Evolutionary conservation across 1,140 invertebrate genomes (phyloP).

Genomic region (Chrysopa pallens): DNA sequence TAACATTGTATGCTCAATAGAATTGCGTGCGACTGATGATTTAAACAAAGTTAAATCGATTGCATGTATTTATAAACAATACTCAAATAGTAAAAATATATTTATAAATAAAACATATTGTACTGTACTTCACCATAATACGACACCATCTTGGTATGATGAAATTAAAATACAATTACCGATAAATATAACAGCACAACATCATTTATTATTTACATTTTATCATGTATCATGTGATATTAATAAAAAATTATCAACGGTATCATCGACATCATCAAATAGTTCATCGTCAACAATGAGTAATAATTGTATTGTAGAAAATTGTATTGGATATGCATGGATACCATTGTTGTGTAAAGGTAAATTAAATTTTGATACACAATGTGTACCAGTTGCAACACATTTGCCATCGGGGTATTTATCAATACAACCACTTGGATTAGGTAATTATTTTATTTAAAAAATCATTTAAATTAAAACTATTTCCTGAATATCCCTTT

Average conservation of each 20-base stretch:
- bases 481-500: not conserved
- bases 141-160: constrained; percentile 65
- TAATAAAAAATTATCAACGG: constrained; percentile 59
- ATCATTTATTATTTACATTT: constrained; percentile 79
- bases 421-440: constrained; percentile 68
- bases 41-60: constrained; percentile 10
- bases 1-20: constrained; percentile 79
- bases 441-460: constrained; percentile 41
- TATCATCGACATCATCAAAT: constrained; percentile 6
- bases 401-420: constrained; percentile 75
- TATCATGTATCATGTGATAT: constrained; percentile 77
- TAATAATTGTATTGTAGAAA: constrained; percentile 37
- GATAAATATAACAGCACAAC: constrained; percentile 51
- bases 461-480: not conserved
- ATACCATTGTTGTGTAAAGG: constrained; percentile 64
- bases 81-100: constrained; percentile 34
- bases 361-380: constrained; percentile 61
- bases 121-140: constrained; percentile 63
- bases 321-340: constrained; percentile 83
- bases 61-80: constrained; percentile 55
- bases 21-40: constrained; percentile 62
- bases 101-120: constrained; percentile 45
- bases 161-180: constrained; percentile 79
- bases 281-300: too few relatives aligned
- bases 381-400: constrained; percentile 64